phyloP scores from a whole-genome alignment of 1,140 invertebrate species.

The Brachionus paranguensis region DNA sequence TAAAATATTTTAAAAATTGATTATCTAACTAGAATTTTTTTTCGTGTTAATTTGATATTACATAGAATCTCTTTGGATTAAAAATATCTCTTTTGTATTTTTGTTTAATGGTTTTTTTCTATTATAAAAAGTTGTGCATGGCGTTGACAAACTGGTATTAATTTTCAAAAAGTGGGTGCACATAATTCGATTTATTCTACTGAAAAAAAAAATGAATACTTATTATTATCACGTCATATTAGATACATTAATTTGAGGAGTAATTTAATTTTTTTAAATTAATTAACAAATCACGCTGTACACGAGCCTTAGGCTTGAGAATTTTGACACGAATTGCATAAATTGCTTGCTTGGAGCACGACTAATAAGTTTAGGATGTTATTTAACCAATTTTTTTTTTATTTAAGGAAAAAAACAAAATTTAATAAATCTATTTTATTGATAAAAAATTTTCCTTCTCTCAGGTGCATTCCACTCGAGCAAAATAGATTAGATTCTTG shows the following conservation, averaged over 20 bases:
- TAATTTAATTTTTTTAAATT: background rate
- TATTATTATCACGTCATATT: background rate
- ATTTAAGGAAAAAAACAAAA: background rate
- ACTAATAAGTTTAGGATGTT: background rate
- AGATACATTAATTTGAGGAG: background rate
- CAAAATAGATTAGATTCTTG: slow-evolving; percentile 23
- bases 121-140: background rate
- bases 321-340: background rate
- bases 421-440: background rate
- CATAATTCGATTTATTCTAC: background rate
- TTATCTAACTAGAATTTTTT: background rate
- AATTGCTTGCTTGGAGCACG: background rate
- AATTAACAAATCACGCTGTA: background rate
- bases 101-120: background rate
- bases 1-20: background rate
- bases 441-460: background rate
- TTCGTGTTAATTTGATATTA: background rate
- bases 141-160: background rate
- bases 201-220: background rate
- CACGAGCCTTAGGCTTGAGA: background rate
- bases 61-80: background rate
- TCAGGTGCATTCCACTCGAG: slow-evolving; percentile 26
- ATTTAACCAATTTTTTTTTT: background rate
- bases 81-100: background rate
- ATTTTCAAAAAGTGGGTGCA: background rate